phyloP scores from a whole-genome alignment of 2,113 vertebrate genomes.

The Plectropomus leopardus region DNA sequence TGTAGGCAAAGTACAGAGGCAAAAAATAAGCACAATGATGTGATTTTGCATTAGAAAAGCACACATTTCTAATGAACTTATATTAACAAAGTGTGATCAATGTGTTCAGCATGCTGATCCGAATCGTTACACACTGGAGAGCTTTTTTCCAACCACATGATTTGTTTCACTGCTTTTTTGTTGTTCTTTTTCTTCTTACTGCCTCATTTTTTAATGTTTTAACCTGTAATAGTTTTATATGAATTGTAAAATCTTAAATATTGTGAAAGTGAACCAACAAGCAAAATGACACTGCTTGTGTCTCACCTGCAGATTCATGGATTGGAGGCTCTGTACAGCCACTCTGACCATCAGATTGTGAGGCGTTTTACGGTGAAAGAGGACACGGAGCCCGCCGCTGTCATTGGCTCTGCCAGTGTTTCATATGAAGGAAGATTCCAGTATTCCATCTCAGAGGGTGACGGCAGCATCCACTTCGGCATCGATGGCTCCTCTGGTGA shows the following conservation, averaged over 20 bases:
- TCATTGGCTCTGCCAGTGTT: constrained; percentile 83
- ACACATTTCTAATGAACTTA: neutral
- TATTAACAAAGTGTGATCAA: neutral
- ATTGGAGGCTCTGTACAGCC: constrained; percentile 57
- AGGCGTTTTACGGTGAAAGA: constrained; percentile 88
- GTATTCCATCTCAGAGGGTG: constrained; percentile 86
- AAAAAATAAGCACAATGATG: neutral
- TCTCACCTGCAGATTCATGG: constrained; percentile 86
- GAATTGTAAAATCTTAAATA: neutral
- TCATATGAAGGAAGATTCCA: constrained; percentile 71
- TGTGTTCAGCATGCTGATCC: too few relatives aligned
- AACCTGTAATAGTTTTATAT: neutral
- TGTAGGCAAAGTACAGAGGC: neutral
- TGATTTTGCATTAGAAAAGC: neutral
- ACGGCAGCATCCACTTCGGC: constrained; percentile 86
- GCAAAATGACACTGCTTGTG: neutral
- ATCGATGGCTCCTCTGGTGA: constrained; percentile 87
- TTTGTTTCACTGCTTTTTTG: neutral
- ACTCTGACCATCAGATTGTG: constrained; percentile 71
- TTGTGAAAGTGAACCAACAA: too few relatives aligned
- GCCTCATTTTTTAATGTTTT: neutral
- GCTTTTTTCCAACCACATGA: neutral
- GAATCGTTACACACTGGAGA: neutral
- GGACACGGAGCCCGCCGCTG: constrained; percentile 84
- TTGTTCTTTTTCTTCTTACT: neutral